phyloP scores from a whole-genome alignment of 2,888 invertebrate genomes.

The Pterostichus madidus region DNA sequence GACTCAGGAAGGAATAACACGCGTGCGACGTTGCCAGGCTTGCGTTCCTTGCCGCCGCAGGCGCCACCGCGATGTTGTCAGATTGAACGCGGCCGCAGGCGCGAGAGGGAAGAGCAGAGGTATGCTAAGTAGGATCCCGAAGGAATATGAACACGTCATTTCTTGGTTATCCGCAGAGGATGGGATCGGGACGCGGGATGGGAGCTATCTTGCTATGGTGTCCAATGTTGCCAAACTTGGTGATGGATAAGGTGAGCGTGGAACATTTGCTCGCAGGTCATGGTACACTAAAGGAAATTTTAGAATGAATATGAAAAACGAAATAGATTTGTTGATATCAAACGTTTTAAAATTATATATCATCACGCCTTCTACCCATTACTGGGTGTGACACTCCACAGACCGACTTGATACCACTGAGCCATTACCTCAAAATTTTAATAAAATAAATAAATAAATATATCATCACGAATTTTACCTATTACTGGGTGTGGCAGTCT shows the following conservation, averaged over 20 bases:
- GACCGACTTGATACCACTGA: too few relatives aligned
- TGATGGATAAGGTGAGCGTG: neutral
- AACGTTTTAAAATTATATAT: too few relatives aligned
- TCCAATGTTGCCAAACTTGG: neutral
- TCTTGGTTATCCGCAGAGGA: slow-evolving; percentile 55
- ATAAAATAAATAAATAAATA: too few relatives aligned
- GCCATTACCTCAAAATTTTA: too few relatives aligned
- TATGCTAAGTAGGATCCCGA: slow-evolving; percentile 69
- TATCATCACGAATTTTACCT: too few relatives aligned
- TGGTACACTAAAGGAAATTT: too few relatives aligned
- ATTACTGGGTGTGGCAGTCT: too few relatives aligned
- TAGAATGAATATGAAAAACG: too few relatives aligned
- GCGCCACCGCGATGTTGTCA: neutral
- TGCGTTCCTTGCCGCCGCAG: neutral
- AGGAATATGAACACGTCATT: slow-evolving; percentile 70
- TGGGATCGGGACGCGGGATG: neutral
- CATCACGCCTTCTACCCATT: too few relatives aligned
- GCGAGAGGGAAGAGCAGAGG: slow-evolving; percentile 42
- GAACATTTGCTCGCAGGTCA: too few relatives aligned
- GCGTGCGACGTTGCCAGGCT: neutral
- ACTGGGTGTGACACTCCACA: too few relatives aligned
- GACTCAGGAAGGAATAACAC: neutral
- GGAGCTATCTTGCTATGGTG: neutral
- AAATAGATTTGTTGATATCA: too few relatives aligned
- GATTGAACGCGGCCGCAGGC: neutral